Conservation (phyloP, 2,888 invertebrate genomes). For the Octonoba sinensis region DNA sequence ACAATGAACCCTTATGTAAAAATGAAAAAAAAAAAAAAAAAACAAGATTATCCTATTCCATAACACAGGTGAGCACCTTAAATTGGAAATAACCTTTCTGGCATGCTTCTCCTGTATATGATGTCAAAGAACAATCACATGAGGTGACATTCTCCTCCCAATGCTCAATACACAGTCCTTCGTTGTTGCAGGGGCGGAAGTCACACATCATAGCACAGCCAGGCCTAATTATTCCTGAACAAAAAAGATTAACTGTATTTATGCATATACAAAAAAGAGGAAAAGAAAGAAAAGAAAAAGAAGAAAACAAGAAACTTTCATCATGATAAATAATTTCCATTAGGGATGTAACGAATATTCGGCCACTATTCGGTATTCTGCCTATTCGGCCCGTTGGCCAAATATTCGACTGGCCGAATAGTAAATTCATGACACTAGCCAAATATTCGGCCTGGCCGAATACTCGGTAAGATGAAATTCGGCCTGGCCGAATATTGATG, state of each 20-base stretch:
- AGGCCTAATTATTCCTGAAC: constrained; percentile 75
- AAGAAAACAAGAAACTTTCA: no score
- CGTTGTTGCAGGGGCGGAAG: constrained; percentile 86
- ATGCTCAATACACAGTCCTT: constrained; percentile 88
- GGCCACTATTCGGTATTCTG: no score
- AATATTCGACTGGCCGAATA: no score
- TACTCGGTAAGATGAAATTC: no score
- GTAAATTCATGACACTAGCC: no score
- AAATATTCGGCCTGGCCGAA: no score
- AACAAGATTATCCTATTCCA: constrained; percentile 34
- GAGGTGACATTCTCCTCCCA: constrained; percentile 87
- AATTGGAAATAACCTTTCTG: constrained; percentile 76
- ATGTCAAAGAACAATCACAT: constrained; percentile 90
- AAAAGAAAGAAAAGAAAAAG: neutral
- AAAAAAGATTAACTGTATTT: neutral
- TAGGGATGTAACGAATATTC: no score
- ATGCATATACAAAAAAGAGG: neutral
- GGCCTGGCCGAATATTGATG: no score
- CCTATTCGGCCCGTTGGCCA: no score
- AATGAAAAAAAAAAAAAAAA: neutral
- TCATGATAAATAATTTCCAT: no score
- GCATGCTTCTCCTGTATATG: constrained; percentile 89
- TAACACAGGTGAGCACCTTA: constrained; percentile 61
- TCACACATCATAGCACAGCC: constrained; percentile 93
- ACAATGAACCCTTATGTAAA: neutral